These are phyloP conservation scores for Dunckerocampus dactyliophorus DNA, from an alignment of 2,113 vertebrate genomes.

Conservation along the genomic window DNA sequence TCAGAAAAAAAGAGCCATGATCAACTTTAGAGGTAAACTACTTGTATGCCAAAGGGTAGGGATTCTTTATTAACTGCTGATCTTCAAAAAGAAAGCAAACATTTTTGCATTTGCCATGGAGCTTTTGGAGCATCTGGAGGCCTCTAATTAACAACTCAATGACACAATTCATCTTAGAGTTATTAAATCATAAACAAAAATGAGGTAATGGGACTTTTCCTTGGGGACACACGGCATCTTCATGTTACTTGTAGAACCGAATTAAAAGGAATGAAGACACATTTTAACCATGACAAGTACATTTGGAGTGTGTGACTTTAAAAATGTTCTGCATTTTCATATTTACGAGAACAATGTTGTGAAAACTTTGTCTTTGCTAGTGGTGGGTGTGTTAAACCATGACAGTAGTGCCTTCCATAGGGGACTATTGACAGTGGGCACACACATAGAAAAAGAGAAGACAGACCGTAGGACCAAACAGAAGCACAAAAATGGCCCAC, in stretches of 20 bases:
- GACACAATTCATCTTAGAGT: not conserved
- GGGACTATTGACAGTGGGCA: slow-evolving; percentile 35
- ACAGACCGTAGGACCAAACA: slow-evolving; percentile 1
- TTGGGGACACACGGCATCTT: not conserved
- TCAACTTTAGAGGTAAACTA: too few relatives aligned
- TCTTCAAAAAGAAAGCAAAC: not conserved
- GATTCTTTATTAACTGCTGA: too few relatives aligned
- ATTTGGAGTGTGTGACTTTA: not conserved
- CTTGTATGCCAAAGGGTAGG: too few relatives aligned
- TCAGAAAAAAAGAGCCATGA: too few relatives aligned
- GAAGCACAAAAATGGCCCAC: slow-evolving; percentile 12
- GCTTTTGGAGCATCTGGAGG: not conserved
- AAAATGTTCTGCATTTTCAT: not conserved
- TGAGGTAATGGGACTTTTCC: not conserved
- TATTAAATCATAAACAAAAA: not conserved
- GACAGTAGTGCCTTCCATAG: slow-evolving; percentile 23
- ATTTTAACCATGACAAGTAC: not conserved
- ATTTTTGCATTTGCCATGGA: not conserved
- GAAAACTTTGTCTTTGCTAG: slow-evolving; percentile 28
- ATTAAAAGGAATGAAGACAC: not conserved
- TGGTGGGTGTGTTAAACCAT: slow-evolving; percentile 12
- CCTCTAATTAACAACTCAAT: not conserved
- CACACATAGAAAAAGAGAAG: slow-evolving; percentile 11
- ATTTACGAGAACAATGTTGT: slow-evolving; percentile 34
- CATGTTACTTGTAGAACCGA: not conserved